Base-by-base conservation (phyloP, 2,797 vertebrate species). In the Pseudomugil tenellus region DNA sequence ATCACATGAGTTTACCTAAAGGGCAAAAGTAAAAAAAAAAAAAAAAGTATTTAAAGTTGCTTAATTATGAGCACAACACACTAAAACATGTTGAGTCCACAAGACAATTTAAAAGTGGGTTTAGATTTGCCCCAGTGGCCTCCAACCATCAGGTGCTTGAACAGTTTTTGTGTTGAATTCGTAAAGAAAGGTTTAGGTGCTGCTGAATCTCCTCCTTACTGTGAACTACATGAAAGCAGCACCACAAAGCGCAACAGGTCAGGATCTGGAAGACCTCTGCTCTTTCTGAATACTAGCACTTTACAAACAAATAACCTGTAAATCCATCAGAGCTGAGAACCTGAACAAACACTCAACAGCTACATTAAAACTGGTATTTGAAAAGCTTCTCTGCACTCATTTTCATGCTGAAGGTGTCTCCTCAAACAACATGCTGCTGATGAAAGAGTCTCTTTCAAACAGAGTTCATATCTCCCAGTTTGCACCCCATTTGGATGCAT, bases 391-490 rank as follows among this genome's bases (percentile, higher is more conserved):
- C 14, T 59, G 48, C 46, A 2, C 51, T 28, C 52, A 58, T n/a
- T 35, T 49, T 77, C 23, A 54, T 48, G 59, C 64, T 31, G 68
- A 63, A 63, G 62, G 25, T 56, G 66, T 62, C 64, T 28, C 16
- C 48, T 11, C 31, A 64, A 58, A 55, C 48, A 13, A 43, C 13
- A 1, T 13, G 70, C 56, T 55, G 67, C n/a, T 60, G 39, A 54
- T 69, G 67, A 81, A 76, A 39, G 57, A 66, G 46, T n/a, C 58
- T 41, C 14, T 62, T 73, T 70, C 49, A 65, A 51, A 67, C 21
- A 25, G 8, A 10, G 3, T 7, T 8, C 49, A 54, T n/a, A 14
- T 64, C 35, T 52, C 7, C 23, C n/a, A n/a, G n/a, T n/a, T 64
- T 67, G 17, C 17, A 26, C 34, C 12, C 62, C 13, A 8, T 28